Conservation (phyloP, 2,113 vertebrate species). For the Mustela lutreola region DNA sequence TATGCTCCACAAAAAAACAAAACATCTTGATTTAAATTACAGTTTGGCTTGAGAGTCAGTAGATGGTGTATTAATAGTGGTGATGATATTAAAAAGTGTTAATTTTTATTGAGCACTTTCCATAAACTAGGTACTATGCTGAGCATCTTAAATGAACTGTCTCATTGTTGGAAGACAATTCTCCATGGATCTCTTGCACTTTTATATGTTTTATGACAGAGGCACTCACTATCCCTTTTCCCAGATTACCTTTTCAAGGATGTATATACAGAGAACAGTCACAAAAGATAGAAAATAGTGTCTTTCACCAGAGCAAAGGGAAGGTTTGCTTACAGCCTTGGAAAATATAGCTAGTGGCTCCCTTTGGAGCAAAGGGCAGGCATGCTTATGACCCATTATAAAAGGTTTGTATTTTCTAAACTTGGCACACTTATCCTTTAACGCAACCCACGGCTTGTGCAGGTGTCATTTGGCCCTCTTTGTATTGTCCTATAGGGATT, state of each 20-base stretch:
- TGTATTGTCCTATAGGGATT: background rate
- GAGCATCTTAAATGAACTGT: background rate
- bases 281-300: background rate
- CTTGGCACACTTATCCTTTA: background rate
- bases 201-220: background rate
- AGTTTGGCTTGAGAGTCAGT: background rate
- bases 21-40: background rate
- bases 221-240: background rate
- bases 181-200: background rate
- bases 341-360: background rate
- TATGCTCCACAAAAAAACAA: background rate
- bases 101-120: slow-evolving; percentile 5
- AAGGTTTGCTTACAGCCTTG: background rate
- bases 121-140: background rate
- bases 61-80: background rate
- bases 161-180: background rate
- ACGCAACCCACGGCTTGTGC: background rate
- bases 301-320: background rate
- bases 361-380: background rate
- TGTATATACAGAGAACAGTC: background rate
- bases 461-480: background rate
- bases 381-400: background rate
- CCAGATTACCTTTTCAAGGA: slow-evolving; percentile 44
- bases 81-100: background rate
- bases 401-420: slow-evolving; percentile 14